Evolutionary conservation across 2,888 invertebrate genomes (phyloP), one percentile per base, ranked within the genome.

Genomic region (Acleris sparsana): DNA sequence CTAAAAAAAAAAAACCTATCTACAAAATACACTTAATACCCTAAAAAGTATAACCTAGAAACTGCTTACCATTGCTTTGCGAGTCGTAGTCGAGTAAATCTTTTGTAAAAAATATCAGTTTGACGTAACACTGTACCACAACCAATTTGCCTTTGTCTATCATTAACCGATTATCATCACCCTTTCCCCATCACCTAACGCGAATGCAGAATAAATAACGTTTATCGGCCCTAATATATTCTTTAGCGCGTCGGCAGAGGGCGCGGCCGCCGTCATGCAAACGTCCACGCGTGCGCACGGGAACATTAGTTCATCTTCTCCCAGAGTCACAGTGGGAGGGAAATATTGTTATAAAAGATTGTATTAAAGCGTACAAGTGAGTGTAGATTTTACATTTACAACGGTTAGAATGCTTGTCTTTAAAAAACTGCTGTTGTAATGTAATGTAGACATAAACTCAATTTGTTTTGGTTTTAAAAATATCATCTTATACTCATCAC

Each of bases 181-280:
- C 33, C n/a, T 52, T 13, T 20, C 20, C 6, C 11, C 43, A 43
- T 13, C 43, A 56, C 43, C 33, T n/a, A 4, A 5, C 46, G 16
- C 7, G 25, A 44, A 46, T 4, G 25, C 11, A 57, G 25, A 20
- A 25, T 46, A 57, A 46, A 25, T 9, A 53, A 63, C 64, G 68
- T 73, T 67, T 79, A 78, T 82, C 76, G 73, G 63, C 68, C 72
- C 77, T 84, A 82, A 87, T 86, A 83, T 84, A 86, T 85, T 84
- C 85, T 80, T 83, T 79, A 82, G 80, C 84, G 82, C 81, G 81
- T 84, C 81, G 83, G 80, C 39, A 39, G 75, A 78, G 80, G 84
- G 83, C 78, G 84, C 78, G 78, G 75, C 72, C 70, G 72, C 72
- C 79, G 80, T 84, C 83, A 84, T 75, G 77, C 75, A 71, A 71